Evolutionary conservation across 2,113 vertebrate species (phyloP), one percentile per base, ranked within the genome.

Genomic region (Symphodus melops): DNA sequence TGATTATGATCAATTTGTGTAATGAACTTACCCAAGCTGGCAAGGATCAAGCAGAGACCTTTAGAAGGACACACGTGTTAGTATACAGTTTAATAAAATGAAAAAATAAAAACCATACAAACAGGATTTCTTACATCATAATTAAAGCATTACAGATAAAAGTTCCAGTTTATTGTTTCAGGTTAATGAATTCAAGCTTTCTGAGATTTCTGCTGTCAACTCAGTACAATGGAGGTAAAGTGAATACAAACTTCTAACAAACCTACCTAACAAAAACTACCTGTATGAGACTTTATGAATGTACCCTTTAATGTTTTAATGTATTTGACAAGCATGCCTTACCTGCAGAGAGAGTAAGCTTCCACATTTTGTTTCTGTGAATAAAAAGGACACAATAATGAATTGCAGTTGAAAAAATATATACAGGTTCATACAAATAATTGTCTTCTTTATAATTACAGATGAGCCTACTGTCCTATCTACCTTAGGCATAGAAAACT

Each of bases 351-450:
- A 76, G 20, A 66, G 44, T 36, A 8, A 76, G 10, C 42, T 57
- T 76, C 59, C 3, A 17, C 84, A 82, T 86, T 39, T 36, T 74
- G 73, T n/a, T 33, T 11, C 70, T 81, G 19, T 17, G 17, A 49
- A 62, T 51, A 59, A 48, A 33, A 8, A 69, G 21, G 52, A 49
- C 3, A 19, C 11, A 5, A 2, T 0, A 0, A 23, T 76, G 17
- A 49, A 16, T 53, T 16, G 19, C 6, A 54, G 12, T 20, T 16
- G 8, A 42, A 23, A 23, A 42, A 46, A 16, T 17, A 5, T 17
- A 16, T 6, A 48, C 13, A 12, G 13, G 13, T 44, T 13, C 13
- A 44, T 3, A 44, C 10, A 44, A 44, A 44, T 11, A 44, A 3
- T 1, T 44, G 10, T 44, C 3, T 4, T 1, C 13, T 13, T 44